Base-by-base conservation (phyloP, 1,140 invertebrate species). In the Agrypnia vestita region DNA sequence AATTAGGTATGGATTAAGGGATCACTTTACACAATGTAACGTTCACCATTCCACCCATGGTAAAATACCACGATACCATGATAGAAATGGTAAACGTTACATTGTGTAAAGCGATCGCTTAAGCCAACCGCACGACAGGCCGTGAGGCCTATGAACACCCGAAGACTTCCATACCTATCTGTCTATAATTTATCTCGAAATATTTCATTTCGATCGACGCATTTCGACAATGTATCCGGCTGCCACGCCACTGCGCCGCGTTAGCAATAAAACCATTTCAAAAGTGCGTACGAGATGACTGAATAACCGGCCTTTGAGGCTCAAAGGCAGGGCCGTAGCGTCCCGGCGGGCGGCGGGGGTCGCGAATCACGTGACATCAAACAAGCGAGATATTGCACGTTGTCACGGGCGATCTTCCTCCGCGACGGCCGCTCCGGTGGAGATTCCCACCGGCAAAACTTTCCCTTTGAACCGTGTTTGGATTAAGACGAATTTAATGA, bases 301-400 rank as follows among this genome's bases (percentile, higher is more conserved):
- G 76, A 64, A 61, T 80, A 64, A 82, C 69, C 75, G 75, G 67
- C 76, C 79, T 82, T 80, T 80, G 78, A 82, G 75, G 11, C n/a
- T 51, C 76, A 64, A 82, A 80, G 76, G 80, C 76, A 51, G 55
- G 49, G 43, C 19, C 80, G 77, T 59, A 47, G 19, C 19, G 56
- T 19, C 59, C 59, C 13, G 25, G 17, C 17, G 43, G n/a, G n/a
- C n/a, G n/a, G n/a, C n/a, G 64, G 17, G 75, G n/a, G 43, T 49
- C 77, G 55, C 73, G 79, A 80, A 80, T 79, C 81, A 82, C 81
- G 81, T 82, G 81, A 82, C 81, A 82, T 82, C 81, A 82, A 82
- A 82, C 81, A 82, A 82, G 79, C 81, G 79, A 82, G 81, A 79
- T 82, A 82, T 82, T 82, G 81, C 81, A 82, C 76, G 78, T 76